Conservation (phyloP, 2,888 invertebrate genomes). For the Ichneumon xanthorius region DNA sequence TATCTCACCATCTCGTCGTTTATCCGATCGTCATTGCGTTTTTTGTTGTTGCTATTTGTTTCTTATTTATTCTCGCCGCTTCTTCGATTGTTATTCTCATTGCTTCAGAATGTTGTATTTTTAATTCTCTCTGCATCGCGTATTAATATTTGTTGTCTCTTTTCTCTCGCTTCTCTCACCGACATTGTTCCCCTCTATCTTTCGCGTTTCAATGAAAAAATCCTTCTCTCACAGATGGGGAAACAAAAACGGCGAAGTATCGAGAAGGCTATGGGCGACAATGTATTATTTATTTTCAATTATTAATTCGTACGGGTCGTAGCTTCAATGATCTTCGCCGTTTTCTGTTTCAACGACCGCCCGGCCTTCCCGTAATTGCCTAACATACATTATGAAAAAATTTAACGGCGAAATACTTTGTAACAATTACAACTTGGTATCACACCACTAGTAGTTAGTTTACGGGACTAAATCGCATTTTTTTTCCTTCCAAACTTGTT, state of each 20-base stretch:
- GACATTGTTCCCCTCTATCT: constrained; percentile 9
- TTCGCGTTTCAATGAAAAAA: constrained; percentile 48
- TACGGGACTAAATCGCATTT: constrained; percentile 63
- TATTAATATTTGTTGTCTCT: not conserved
- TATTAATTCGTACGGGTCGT: constrained; percentile 19
- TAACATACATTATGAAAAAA: constrained; percentile 70
- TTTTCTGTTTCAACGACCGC: constrained; percentile 32
- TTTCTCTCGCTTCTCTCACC: constrained; percentile 29
- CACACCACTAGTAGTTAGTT: constrained; percentile 66
- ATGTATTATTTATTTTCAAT: constrained; percentile 27
- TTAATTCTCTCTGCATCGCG: constrained; percentile 17
- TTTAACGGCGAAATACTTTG: constrained; percentile 69
- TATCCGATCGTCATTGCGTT: constrained; percentile 1
- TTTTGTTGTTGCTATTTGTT: constrained; percentile 24
- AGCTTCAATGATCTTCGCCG: constrained; percentile 37
- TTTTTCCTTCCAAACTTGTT: constrained; percentile 39
- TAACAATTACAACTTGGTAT: constrained; percentile 69
- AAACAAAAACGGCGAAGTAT: constrained; percentile 45
- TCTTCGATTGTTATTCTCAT: constrained; percentile 13
- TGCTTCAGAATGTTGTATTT: constrained; percentile 45
- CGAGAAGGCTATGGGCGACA: not conserved
- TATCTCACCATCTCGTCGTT: constrained; percentile 51
- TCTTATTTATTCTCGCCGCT: constrained; percentile 29
- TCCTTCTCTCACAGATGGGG: constrained; percentile 48
- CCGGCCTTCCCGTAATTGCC: constrained; percentile 62